Evolutionary conservation across 2,797 vertebrate genomes (phyloP).

Genomic region (Arctocebus calabarensis): DNA sequence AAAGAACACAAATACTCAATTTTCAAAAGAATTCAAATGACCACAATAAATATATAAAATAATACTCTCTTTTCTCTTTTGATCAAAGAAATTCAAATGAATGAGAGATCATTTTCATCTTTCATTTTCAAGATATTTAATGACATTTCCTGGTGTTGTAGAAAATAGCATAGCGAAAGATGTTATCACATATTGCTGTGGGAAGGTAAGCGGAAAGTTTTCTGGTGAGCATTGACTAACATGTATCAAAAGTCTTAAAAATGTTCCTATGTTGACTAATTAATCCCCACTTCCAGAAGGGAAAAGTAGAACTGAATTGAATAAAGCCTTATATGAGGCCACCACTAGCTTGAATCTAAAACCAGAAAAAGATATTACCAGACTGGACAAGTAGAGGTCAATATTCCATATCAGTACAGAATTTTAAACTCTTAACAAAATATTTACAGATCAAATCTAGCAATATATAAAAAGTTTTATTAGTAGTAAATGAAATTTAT

Average conservation of each 20-base stretch:
- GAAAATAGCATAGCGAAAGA: not conserved
- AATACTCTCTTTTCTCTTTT: not conserved
- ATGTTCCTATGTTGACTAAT: not conserved
- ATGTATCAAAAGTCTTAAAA: not conserved
- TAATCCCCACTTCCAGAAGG: not conserved
- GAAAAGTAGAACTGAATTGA: not conserved
- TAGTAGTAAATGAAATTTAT: not conserved
- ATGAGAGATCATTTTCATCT: not conserved
- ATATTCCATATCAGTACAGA: not conserved
- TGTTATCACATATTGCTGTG: not conserved
- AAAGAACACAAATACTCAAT: not conserved
- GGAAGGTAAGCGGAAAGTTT: not conserved
- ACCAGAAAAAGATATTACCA: not conserved
- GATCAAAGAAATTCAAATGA: slow-evolving; percentile 49
- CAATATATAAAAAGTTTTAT: not conserved
- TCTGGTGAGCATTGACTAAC: not conserved
- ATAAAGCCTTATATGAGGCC: not conserved
- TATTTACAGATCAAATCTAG: slow-evolving; percentile 27
- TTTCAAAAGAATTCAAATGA: slow-evolving; percentile 5
- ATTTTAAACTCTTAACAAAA: slow-evolving; percentile 7
- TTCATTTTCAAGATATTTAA: not conserved
- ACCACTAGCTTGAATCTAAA: not conserved
- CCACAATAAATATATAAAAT: not conserved
- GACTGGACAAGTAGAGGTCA: not conserved
- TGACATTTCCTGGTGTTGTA: not conserved